Percentiles rank a stretch among this genome's conserved stretches.
These are phyloP conservation scores for Eleutherodactylus coqui DNA, from an alignment of 2,797 vertebrate species.

Conservation along the genomic window DNA sequence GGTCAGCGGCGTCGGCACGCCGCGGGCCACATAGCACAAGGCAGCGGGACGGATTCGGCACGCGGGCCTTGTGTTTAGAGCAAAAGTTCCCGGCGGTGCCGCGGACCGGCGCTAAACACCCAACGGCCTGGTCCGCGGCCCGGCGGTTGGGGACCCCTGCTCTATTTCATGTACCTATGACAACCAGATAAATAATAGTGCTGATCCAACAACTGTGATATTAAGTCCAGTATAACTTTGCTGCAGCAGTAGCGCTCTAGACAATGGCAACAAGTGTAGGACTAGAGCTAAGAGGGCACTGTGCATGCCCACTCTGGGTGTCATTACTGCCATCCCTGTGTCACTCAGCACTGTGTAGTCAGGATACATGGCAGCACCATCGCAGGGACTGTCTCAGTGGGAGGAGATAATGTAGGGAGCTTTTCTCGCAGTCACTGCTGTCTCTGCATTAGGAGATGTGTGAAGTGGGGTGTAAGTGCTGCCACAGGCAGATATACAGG, in stretches of 20 bases:
- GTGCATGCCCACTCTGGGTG: background rate
- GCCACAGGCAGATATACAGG: slow-evolving; percentile 64
- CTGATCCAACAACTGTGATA: background rate
- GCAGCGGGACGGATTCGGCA: too few relatives aligned
- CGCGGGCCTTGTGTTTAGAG: too few relatives aligned
- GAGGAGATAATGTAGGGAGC: slow-evolving; percentile 70
- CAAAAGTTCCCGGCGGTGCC: too few relatives aligned
- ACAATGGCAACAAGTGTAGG: background rate
- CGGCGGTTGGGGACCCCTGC: too few relatives aligned
- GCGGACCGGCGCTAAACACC: too few relatives aligned
- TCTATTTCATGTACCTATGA: slow-evolving; percentile 16
- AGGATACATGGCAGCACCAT: slow-evolving; percentile 44
- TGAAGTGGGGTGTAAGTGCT: slow-evolving; percentile 64
- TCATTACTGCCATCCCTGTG: background rate
- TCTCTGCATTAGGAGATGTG: slow-evolving; percentile 61
- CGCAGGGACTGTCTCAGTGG: slow-evolving; percentile 64
- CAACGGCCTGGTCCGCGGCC: too few relatives aligned
- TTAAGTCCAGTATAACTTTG: background rate
- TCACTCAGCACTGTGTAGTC: slow-evolving; percentile 53
- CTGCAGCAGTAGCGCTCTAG: background rate
- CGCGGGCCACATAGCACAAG: too few relatives aligned
- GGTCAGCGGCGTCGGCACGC: too few relatives aligned
- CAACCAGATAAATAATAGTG: slow-evolving; percentile 30
- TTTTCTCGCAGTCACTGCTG: slow-evolving; percentile 49
- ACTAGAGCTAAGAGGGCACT: background rate